A percentile compares a stretch with the other conserved stretches of the same genome.
phyloP scores from a whole-genome alignment of 53 echinoderm and acorn worm species.

The Echinometra lucunter region DNA sequence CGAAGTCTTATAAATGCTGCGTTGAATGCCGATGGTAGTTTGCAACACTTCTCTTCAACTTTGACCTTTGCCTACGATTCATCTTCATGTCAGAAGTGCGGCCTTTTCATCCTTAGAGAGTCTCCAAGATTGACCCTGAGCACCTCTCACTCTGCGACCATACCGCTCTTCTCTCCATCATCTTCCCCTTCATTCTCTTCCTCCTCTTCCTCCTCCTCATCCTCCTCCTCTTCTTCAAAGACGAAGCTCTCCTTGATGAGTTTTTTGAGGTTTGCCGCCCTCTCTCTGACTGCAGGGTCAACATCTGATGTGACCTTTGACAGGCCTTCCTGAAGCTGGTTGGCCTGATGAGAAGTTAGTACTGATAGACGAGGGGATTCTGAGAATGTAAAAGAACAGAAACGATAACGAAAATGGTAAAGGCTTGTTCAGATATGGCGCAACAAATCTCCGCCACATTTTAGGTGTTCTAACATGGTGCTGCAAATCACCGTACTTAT shows the following conservation, averaged over 20 bases:
- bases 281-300: conserved; percentile 63
- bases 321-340: conserved; percentile 49
- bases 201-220: conserved; percentile 27
- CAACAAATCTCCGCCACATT: too few relatives aligned
- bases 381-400: not conserved
- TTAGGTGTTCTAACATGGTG: too few relatives aligned
- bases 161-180: not conserved
- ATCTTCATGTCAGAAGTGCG: not conserved
- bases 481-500: too few relatives aligned
- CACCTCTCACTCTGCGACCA: not conserved
- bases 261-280: conserved; percentile 53
- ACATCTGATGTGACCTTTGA: conserved; percentile 64
- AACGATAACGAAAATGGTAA: too few relatives aligned
- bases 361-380: conserved; percentile 52
- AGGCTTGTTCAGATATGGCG: too few relatives aligned
- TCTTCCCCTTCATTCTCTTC: not conserved
- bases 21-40: not conserved
- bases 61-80: not conserved
- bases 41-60: not conserved
- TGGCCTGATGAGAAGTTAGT: conserved; percentile 24
- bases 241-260: conserved; percentile 53
- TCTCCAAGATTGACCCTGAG: too few relatives aligned
- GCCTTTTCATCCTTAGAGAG: not conserved
- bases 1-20: too few relatives aligned
- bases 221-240: conserved; percentile 52